phyloP scores from a whole-genome alignment of 2,888 invertebrate species.

The Andrena marginata region DNA sequence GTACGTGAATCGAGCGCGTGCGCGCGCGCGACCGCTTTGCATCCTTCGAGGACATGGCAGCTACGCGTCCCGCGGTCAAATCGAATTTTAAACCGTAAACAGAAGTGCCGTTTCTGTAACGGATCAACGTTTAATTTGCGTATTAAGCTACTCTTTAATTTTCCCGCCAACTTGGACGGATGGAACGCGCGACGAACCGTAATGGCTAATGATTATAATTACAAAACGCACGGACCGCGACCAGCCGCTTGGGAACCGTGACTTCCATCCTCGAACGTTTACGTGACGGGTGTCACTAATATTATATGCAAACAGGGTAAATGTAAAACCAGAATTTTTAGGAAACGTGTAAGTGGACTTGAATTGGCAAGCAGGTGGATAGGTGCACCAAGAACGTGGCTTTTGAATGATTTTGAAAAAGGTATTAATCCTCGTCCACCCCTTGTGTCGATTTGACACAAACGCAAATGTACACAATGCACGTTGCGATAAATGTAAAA shows the following conservation, averaged over 20 bases:
- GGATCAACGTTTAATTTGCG: conserved; percentile 7
- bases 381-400: no score
- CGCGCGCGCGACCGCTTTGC: neutral
- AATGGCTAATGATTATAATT: conserved; percentile 33
- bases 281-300: neutral
- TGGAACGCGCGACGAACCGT: neutral
- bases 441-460: no score
- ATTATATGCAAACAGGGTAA: neutral
- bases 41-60: conserved; percentile 15
- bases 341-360: no score
- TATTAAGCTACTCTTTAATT: conserved; percentile 25
- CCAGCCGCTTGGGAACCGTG: neutral
- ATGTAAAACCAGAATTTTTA: no score
- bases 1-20: neutral
- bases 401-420: no score
- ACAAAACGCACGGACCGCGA: neutral
- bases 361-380: no score
- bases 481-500: no score
- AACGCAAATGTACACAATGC: no score
- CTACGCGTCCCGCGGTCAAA: conserved; percentile 11
- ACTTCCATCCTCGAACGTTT: conserved; percentile 11
- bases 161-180: conserved; percentile 5
- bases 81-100: conserved; percentile 17
- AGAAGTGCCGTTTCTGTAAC: neutral
- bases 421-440: no score